Conservation (phyloP, 2,113 vertebrate genomes). For the Oxyruncus cristatus region DNA sequence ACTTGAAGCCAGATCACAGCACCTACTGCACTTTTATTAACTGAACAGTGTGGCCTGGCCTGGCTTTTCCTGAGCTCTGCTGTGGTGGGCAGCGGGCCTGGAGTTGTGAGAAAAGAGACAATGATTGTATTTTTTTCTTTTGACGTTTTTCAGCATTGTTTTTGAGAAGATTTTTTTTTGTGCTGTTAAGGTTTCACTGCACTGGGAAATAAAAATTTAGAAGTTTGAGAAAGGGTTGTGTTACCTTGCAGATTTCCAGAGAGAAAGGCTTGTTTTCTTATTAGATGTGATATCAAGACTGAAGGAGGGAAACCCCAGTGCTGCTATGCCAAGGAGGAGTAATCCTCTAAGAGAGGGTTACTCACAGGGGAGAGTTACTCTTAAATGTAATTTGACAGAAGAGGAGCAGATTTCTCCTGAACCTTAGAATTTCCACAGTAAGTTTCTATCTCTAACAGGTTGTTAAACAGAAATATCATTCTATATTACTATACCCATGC, state of each 20-base stretch:
- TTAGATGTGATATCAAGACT: background rate
- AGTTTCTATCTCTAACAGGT: background rate
- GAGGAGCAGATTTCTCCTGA: background rate
- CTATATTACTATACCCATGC: background rate
- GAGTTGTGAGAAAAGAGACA: background rate
- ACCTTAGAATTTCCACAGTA: slow-evolving; percentile 7
- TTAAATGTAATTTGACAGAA: slow-evolving; percentile 2
- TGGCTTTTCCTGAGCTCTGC: background rate
- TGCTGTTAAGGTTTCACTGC: background rate
- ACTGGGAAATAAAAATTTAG: slow-evolving; percentile 12
- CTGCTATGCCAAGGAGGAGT: background rate
- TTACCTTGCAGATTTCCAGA: background rate
- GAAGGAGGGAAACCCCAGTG: background rate
- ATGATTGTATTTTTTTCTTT: background rate
- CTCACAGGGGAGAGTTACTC: background rate
- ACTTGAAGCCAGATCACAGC: background rate
- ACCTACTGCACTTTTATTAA: background rate
- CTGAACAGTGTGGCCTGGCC: background rate
- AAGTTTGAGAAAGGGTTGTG: background rate
- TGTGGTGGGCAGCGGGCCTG: background rate
- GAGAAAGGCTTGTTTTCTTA: background rate
- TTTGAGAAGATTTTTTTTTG: slow-evolving; percentile 28
- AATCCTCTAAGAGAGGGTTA: background rate
- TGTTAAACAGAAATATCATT: slow-evolving; percentile 20
- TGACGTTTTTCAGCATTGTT: background rate